Evolutionary conservation across 2,113 vertebrate genomes (phyloP).

Genomic region (Forbesichthys agassizii): DNA sequence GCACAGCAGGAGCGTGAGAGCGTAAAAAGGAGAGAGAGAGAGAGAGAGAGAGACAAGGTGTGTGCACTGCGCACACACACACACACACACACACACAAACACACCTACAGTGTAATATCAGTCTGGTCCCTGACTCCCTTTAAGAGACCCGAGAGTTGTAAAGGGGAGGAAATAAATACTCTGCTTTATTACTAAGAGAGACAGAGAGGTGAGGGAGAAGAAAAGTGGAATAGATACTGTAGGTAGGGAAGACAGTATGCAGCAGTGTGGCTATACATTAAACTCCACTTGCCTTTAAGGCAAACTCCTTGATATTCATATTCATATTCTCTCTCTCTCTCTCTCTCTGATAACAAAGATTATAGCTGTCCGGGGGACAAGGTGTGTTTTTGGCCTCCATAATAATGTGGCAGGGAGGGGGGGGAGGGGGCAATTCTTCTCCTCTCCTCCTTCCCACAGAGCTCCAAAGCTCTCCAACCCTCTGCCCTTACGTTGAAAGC

Average conservation of each 20-base stretch:
- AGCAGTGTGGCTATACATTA: background rate
- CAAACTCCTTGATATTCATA: background rate
- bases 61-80: constrained; percentile 19
- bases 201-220: constrained; percentile 30
- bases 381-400: background rate
- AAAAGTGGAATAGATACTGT: constrained; percentile 10
- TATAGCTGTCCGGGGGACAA: background rate
- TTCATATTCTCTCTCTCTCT: background rate
- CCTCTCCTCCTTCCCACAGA: too few relatives aligned
- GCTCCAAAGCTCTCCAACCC: too few relatives aligned
- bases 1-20: background rate
- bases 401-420: background rate
- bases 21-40: background rate
- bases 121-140: constrained; percentile 67
- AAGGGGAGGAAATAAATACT: constrained; percentile 74
- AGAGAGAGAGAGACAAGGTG: constrained; percentile 41
- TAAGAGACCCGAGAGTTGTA: constrained; percentile 66
- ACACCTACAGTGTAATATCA: constrained; percentile 65
- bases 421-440: too few relatives aligned
- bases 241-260: background rate
- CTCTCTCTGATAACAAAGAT: background rate
- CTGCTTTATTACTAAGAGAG: constrained; percentile 72
- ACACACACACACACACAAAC: constrained; percentile 8
- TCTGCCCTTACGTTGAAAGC: too few relatives aligned
- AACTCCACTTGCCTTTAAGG: constrained; percentile 1